Base-by-base conservation (phyloP, 2,113 vertebrate genomes). In the Glaucidium brasilianum region DNA sequence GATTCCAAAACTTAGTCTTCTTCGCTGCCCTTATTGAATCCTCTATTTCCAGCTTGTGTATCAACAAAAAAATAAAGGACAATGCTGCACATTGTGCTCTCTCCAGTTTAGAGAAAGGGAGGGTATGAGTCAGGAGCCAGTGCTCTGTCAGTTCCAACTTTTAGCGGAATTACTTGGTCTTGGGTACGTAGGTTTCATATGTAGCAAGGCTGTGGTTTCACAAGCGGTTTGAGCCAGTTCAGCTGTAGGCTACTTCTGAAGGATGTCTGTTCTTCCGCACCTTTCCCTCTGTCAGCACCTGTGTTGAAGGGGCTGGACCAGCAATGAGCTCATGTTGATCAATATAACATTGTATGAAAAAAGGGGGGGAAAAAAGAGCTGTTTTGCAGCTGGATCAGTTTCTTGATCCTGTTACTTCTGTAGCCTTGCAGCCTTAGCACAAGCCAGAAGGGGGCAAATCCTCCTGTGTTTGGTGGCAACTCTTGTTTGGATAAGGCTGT, bases 81-180 rank as follows among this genome's bases (percentile, higher is more conserved):
- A 27, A 1, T 0, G 3, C 34, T 87, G 43, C 2, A 0, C 17
- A 6, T 39, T 72, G 41, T 59, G 9, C 21, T 69, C 14, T 71
- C 49, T 64, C 23, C 26, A 34, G 11, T 67, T 79, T 32, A 62
- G 50, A 45, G 83, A 29, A 60, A 63, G 15, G 17, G 37, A 30
- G 43, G 12, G 10, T 43, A 19, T 52, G 43, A 75, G 10, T 4
- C 30, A 34, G 11, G 45, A 88, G n/a, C 19, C 50, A 76, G 35
- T 50, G 58, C 23, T 80, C 34, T 49, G 3, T 64, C 21, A 41
- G 10, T 69, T 90, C 55, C 52, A 58, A 13, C 17, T 81, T 84
- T 39, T 64, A 47, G 56, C 29, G 78, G 26, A 69, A 63, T 86
- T 81, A 43, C 35, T 86, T 30, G 2, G 34, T 63, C 37, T 88